A percentile compares a stretch with the other conserved stretches of the same genome.
phyloP scores from a whole-genome alignment of 2,113 vertebrate species.

The Leucosticte australis region DNA sequence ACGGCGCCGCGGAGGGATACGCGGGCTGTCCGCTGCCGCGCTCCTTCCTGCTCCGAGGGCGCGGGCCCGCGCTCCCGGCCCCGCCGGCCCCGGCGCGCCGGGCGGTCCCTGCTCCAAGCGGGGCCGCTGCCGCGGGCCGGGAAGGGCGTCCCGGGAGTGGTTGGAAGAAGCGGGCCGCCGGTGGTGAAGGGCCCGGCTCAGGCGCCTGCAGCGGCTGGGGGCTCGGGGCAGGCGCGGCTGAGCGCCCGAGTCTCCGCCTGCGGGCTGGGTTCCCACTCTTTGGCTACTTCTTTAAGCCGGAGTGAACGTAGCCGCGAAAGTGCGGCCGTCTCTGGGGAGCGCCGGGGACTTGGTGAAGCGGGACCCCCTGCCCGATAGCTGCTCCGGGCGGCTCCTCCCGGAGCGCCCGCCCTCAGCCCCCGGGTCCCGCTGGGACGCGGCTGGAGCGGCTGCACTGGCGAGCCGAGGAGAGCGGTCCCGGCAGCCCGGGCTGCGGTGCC shows the following conservation, averaged over 20 bases:
- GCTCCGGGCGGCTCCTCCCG: too few relatives aligned
- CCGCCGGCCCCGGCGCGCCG: background rate
- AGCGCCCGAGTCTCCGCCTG: too few relatives aligned
- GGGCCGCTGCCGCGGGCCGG: background rate
- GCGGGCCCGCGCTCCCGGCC: background rate
- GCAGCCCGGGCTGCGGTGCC: rapidly evolving
- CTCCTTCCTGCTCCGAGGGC: background rate
- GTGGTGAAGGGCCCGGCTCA: background rate
- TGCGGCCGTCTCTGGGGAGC: background rate
- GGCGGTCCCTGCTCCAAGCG: too few relatives aligned
- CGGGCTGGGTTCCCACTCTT: background rate
- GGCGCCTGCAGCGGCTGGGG: background rate
- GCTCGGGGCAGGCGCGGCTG: background rate
- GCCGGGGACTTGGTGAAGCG: background rate
- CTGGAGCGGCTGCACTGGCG: rapidly evolving
- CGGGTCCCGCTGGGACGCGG: background rate
- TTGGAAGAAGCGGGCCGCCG: background rate
- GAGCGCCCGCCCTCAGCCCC: background rate
- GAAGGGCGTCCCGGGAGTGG: too few relatives aligned
- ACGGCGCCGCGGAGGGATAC: constrained; percentile 49
- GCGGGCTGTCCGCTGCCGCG: rapidly evolving
- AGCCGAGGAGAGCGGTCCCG: rapidly evolving
- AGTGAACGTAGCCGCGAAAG: rapidly evolving
- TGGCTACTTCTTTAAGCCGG: background rate
- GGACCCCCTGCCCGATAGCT: rapidly evolving